Evolutionary conservation across 2,888 invertebrate genomes (phyloP).

Genomic region (Acrobasis suavella): DNA sequence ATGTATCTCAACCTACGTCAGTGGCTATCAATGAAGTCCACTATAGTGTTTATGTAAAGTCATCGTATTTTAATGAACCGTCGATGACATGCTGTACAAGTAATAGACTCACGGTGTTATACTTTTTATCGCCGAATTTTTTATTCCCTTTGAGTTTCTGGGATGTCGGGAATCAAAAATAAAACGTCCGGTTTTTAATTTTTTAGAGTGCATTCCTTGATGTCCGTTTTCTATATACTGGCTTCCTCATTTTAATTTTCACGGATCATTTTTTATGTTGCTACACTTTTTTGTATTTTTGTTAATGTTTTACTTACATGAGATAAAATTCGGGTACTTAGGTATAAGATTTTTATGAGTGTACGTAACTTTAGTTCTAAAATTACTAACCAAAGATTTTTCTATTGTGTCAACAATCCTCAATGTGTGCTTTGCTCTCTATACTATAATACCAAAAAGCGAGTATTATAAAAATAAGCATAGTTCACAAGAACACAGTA

Average conservation of each 20-base stretch:
- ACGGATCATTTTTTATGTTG: neutral
- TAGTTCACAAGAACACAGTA: too few relatives aligned
- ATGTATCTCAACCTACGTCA: constrained; percentile 69
- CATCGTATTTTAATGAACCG: constrained; percentile 82
- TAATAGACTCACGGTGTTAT: constrained; percentile 79
- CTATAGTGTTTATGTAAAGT: constrained; percentile 79
- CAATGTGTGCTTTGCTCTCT: too few relatives aligned
- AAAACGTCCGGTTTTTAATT: constrained; percentile 57
- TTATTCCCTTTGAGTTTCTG: constrained; percentile 58
- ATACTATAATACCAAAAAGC: too few relatives aligned
- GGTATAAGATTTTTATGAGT: too few relatives aligned
- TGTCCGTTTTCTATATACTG: constrained; percentile 46
- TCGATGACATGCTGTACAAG: constrained; percentile 81
- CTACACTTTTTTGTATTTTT: neutral
- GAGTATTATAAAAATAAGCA: too few relatives aligned
- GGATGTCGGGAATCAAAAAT: constrained; percentile 62
- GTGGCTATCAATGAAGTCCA: constrained; percentile 82
- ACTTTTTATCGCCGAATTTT: constrained; percentile 79
- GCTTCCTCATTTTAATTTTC: constrained; percentile 8
- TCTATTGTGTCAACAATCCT: too few relatives aligned
- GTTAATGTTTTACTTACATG: too few relatives aligned
- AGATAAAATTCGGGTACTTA: too few relatives aligned
- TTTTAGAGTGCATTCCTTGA: constrained; percentile 57
- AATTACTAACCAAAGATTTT: too few relatives aligned
- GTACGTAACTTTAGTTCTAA: too few relatives aligned